Percentiles rank a stretch among this genome's conserved stretches.
Evolutionary conservation across 2,797 vertebrate genomes (phyloP).

Genomic region (Onychomys leucogaster): DNA sequence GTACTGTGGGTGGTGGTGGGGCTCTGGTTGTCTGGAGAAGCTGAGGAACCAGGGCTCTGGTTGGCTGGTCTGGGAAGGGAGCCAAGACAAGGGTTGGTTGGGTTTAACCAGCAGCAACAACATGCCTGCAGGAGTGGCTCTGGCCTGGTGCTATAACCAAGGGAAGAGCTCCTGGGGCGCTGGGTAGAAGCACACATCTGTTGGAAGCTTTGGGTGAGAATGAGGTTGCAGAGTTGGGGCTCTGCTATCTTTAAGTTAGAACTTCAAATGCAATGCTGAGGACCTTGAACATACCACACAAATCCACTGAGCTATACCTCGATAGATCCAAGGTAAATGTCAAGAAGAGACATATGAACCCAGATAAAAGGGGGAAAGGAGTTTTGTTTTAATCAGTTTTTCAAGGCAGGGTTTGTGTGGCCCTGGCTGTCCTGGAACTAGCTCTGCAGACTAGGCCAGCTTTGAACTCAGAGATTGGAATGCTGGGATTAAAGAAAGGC

Average conservation of each 20-base stretch:
- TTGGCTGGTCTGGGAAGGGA: conserved; percentile 47
- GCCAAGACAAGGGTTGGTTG: conserved; percentile 26
- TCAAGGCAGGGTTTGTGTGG: background rate
- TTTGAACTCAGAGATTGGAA: background rate
- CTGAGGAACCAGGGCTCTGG: conserved; percentile 1
- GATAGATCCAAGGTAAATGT: background rate
- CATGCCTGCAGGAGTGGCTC: background rate
- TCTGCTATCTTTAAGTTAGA: background rate
- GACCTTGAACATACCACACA: background rate
- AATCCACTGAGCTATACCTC: background rate
- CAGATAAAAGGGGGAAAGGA: background rate
- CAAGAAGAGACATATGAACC: background rate
- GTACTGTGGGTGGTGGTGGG: background rate
- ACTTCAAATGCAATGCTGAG: background rate
- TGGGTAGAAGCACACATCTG: background rate
- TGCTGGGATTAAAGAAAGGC: background rate
- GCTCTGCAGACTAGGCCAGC: background rate
- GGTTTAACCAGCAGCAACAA: background rate
- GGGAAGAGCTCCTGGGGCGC: background rate
- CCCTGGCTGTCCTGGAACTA: background rate
- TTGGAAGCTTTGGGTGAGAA: rapidly evolving
- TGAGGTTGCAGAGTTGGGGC: background rate
- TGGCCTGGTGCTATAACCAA: background rate
- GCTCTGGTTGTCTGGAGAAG: background rate
- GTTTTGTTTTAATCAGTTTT: background rate